phyloP scores from a whole-genome alignment of 1,140 invertebrate species.

The Drosophila malerkotliana region DNA sequence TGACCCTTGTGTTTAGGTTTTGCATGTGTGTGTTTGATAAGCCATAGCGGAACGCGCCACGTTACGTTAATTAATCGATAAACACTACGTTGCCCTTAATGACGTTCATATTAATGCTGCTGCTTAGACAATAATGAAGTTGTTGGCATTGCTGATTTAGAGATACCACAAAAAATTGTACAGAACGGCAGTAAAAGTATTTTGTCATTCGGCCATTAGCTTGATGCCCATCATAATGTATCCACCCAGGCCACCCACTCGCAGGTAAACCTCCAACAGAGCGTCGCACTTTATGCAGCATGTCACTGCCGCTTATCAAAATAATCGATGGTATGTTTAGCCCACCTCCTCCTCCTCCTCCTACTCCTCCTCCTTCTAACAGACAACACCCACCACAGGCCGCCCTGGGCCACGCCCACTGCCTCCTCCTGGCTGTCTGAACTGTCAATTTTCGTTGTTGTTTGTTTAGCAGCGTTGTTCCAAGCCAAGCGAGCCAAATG shows the following conservation, averaged over 20 bases:
- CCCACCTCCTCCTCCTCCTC: not conserved
- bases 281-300: slow-evolving; percentile 57
- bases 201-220: slow-evolving; percentile 67
- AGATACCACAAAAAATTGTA: slow-evolving; percentile 19
- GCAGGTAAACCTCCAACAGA: slow-evolving; percentile 22
- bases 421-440: slow-evolving; percentile 28
- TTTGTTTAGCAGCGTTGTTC: slow-evolving; percentile 47
- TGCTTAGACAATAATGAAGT: slow-evolving; percentile 36
- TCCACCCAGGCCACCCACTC: slow-evolving; percentile 15
- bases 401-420: slow-evolving; percentile 5
- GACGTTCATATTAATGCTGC: slow-evolving; percentile 49
- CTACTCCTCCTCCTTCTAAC: not conserved
- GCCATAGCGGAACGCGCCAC: slow-evolving; percentile 68
- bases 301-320: slow-evolving; percentile 69
- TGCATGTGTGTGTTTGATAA: slow-evolving; percentile 54
- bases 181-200: slow-evolving; percentile 44
- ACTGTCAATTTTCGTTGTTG: slow-evolving; percentile 73
- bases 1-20: slow-evolving; percentile 12
- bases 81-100: slow-evolving; percentile 32
- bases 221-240: slow-evolving; percentile 56
- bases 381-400: not conserved
- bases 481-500: slow-evolving; percentile 43
- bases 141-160: slow-evolving; percentile 64
- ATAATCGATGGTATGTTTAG: slow-evolving; percentile 63
- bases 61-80: slow-evolving; percentile 82